phyloP scores from a whole-genome alignment of 2,888 invertebrate species.

The Selenia dentaria region DNA sequence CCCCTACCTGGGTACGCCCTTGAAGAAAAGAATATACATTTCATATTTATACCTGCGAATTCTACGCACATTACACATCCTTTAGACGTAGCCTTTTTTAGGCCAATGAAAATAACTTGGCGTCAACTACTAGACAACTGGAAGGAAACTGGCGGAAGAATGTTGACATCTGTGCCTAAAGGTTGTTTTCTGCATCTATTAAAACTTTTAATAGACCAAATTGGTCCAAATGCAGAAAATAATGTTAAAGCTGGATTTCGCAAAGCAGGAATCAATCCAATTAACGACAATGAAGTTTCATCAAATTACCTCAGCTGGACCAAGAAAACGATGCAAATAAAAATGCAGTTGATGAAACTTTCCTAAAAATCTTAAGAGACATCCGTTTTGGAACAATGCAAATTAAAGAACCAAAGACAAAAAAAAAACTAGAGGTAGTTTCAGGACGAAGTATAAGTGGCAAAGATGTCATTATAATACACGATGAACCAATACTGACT shows the following conservation, averaged over 20 bases:
- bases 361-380: not conserved
- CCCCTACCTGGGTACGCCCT: too few species aligned
- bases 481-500: too few species aligned
- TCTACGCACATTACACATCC: conserved; percentile 32
- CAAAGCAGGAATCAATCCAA: not conserved
- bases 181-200: conserved; percentile 3
- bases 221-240: not conserved
- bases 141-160: conserved; percentile 16
- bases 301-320: not conserved
- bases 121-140: conserved; percentile 23
- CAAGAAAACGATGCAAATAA: not conserved
- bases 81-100: conserved; percentile 46
- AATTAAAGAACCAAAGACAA: too few species aligned
- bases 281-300: not conserved
- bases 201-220: not conserved
- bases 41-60: conserved; percentile 22
- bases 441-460: too few species aligned
- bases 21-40: conserved; percentile 11
- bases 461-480: too few species aligned
- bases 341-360: not conserved
- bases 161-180: conserved; percentile 10
- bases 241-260: not conserved
- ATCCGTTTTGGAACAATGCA: not conserved
- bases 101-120: conserved; percentile 34
- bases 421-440: too few species aligned